These are phyloP conservation scores for Heteromyza rotundicornis DNA, from an alignment of 2,888 invertebrate species.

Conservation along the genomic window DNA sequence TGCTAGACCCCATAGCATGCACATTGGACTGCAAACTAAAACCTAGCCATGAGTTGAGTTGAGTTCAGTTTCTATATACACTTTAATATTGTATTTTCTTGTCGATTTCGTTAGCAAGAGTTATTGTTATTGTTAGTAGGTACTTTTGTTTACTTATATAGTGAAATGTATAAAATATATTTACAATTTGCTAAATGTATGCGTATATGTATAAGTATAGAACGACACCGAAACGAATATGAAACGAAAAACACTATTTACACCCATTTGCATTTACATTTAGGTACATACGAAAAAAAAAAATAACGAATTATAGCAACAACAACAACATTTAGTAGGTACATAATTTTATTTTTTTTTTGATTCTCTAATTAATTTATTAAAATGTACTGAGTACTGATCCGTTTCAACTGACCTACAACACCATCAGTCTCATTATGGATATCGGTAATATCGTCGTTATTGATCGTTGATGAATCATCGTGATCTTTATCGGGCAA, in stretches of 20 bases:
- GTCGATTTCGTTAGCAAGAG: too few relatives aligned
- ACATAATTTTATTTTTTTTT: constrained; percentile 7
- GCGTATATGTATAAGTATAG: too few relatives aligned
- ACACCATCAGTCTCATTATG: constrained; percentile 55
- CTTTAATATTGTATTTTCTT: too few relatives aligned
- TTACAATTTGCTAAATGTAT: not conserved
- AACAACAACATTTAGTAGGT: constrained; percentile 18
- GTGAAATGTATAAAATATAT: not conserved
- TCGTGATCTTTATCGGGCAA: constrained; percentile 60
- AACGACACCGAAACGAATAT: not conserved
- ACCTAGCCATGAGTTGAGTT: not conserved
- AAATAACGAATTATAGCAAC: constrained; percentile 17
- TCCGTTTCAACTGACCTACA: constrained; percentile 60
- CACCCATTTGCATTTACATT: not conserved
- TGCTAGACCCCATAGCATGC: not conserved
- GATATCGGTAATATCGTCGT: constrained; percentile 55
- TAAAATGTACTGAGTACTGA: constrained; percentile 12
- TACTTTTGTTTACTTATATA: not conserved
- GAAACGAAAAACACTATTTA: not conserved
- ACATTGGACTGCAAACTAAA: not conserved
- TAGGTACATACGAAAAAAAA: too few relatives aligned
- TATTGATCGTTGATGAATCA: constrained; percentile 51
- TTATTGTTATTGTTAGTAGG: not conserved
- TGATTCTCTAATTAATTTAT: not conserved
- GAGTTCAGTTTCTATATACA: too few relatives aligned